Base-by-base conservation (phyloP, 1,140 invertebrate species). In the Ceratina calcarata region DNA sequence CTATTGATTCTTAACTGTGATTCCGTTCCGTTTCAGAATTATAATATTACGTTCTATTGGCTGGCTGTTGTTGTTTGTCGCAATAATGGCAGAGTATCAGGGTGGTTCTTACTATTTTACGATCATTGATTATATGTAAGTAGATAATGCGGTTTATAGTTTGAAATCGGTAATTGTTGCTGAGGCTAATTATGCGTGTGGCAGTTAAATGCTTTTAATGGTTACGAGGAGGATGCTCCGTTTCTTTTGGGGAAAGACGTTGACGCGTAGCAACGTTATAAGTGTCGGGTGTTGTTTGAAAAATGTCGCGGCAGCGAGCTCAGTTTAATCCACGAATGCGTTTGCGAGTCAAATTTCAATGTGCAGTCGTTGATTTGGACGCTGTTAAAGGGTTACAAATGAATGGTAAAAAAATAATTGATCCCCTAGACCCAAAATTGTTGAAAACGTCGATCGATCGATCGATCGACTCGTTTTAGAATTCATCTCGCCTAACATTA, bases 261-360 rank as follows among this genome's bases (percentile, higher is more conserved):
- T 74, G 69, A 81, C 83, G 82, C 55, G 78, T 81, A 76, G 64
- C 64, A n/a, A 51, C 65, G 45, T 67, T 13, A 49, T 12, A 55
- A 53, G 51, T n/a, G 24, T 16, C 51, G 12, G 15, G 16, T 15
- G 8, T 18, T 37, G 6, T 37, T 6, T 37, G 32, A 37, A 3
- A 20, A 53, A 45, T 64, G 15, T 24, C 57, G 58, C 66, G 20
- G 64, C 22, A 57, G 24, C 37, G 64, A 62, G 62, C 71, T 55
- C 65, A 8, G 62, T 60, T 72, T 78, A 68, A 80, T 82, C 24
- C 69, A 75, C 78, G 75, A 78, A 81, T 71, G 68, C 67, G 70
- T 67, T 62, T 27, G 57, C 51, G 55, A 57, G 27, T 37, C 0
- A 45, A 53, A 27, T 32, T 18, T 45, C 18, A 32, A 51, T 74